phyloP scores from a whole-genome alignment of 2,888 invertebrate species.

The Ectropis crepuscularia region DNA sequence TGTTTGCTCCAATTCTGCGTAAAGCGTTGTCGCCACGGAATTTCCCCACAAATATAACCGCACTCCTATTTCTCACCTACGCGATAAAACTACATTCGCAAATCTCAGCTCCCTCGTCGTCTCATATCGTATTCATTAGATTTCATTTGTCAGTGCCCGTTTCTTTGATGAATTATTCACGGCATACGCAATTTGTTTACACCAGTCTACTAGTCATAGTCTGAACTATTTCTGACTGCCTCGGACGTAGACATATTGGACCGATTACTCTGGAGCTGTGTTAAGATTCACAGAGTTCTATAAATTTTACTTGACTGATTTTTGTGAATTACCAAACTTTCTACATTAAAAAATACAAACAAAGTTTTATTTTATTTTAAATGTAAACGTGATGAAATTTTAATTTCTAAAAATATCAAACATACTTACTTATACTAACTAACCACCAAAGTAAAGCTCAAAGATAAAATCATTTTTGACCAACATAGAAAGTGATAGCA shows the following conservation, averaged over 20 bases:
- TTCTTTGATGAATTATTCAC: constrained; percentile 81
- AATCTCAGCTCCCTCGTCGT: constrained; percentile 61
- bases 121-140: constrained; percentile 82
- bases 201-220: constrained; percentile 61
- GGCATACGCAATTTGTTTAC: constrained; percentile 73
- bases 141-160: constrained; percentile 79
- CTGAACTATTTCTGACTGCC: constrained; percentile 57
- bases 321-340: background rate
- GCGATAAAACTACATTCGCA: constrained; percentile 42
- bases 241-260: constrained; percentile 56
- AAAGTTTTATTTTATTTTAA: no score
- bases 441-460: no score
- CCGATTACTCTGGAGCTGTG: constrained; percentile 52
- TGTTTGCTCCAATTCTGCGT: background rate
- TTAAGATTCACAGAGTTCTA: constrained; percentile 14
- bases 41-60: constrained; percentile 28
- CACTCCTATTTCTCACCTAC: constrained; percentile 38
- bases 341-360: no score
- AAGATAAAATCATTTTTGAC: no score
- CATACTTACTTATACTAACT: no score
- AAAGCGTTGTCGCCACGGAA: constrained; percentile 6
- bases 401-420: no score
- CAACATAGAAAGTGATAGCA: no score
- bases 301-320: constrained; percentile 11
- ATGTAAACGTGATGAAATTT: no score